Conservation (phyloP, 2,888 invertebrate species). For the Melanostoma mellinum region DNA sequence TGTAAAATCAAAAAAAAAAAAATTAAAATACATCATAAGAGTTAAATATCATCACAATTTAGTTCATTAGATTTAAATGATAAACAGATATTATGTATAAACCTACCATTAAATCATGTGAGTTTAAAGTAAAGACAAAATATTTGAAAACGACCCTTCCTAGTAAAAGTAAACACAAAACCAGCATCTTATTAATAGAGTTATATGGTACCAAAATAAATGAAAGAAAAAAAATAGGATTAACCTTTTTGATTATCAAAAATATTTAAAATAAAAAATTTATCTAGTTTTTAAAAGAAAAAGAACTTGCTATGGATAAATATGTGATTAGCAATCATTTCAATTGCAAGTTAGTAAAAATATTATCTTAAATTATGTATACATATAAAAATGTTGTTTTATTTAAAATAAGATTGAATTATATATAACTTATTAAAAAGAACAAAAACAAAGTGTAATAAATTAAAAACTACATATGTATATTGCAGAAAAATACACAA, state of each 20-base stretch:
- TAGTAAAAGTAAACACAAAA: background rate
- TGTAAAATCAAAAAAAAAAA: too few species aligned
- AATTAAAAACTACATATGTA: slow-evolving; percentile 49
- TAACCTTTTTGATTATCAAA: slow-evolving; percentile 60
- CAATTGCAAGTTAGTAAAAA: slow-evolving; percentile 63
- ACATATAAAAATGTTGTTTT: slow-evolving; percentile 64
- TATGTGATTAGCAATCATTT: slow-evolving; percentile 39
- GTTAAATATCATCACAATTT: background rate
- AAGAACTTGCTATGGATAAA: slow-evolving; percentile 27
- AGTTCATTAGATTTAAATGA: background rate
- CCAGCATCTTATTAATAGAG: background rate
- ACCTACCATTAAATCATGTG: background rate
- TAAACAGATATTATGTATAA: background rate
- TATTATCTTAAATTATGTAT: slow-evolving; percentile 58
- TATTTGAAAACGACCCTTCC: slow-evolving; percentile 1
- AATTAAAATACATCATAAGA: too few species aligned
- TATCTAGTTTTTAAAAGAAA: slow-evolving; percentile 58
- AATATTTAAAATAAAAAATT: slow-evolving; percentile 75
- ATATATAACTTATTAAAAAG: slow-evolving; percentile 58
- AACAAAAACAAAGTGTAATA: slow-evolving; percentile 43
- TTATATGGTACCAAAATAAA: slow-evolving; percentile 4
- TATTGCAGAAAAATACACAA: slow-evolving; percentile 63
- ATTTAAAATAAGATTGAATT: slow-evolving; percentile 57
- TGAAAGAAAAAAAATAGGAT: slow-evolving; percentile 21
- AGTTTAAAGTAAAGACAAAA: background rate